These are phyloP conservation scores for Pandemis corylana DNA, from an alignment of 2,888 invertebrate genomes.

Conservation along the genomic window DNA sequence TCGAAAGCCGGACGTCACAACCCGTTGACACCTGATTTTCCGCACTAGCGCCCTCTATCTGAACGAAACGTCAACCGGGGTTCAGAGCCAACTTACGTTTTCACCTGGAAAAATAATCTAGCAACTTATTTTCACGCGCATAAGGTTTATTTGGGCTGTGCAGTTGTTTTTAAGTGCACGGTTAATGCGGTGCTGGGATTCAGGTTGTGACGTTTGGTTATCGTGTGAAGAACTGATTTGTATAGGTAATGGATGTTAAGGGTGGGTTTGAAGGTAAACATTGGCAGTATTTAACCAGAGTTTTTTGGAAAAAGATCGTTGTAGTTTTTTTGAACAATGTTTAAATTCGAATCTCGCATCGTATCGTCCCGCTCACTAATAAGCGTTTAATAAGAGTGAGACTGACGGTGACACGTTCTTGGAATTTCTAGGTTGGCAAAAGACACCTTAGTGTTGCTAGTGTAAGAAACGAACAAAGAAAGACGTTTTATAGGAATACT, in stretches of 20 bases:
- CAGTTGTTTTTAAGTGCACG: conserved; percentile 4
- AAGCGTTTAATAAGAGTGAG: too few species aligned
- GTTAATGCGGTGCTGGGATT: conserved; percentile 40
- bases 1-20: conserved; percentile 50
- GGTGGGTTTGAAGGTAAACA: conserved; percentile 9
- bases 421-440: too few species aligned
- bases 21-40: conserved; percentile 80
- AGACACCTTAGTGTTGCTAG: too few species aligned
- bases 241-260: conserved; percentile 43
- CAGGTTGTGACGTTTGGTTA: conserved; percentile 51
- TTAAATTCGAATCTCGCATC: too few species aligned
- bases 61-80: conserved; percentile 61
- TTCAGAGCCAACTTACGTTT: conserved; percentile 46
- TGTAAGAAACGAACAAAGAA: too few species aligned
- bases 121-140: conserved; percentile 23
- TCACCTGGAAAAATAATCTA: conserved; percentile 1
- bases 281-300: background rate
- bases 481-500: too few species aligned
- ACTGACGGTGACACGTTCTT: too few species aligned
- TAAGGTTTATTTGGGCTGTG: conserved; percentile 36
- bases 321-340: too few species aligned
- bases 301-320: too few species aligned
- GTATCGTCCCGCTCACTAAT: too few species aligned
- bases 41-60: conserved; percentile 63
- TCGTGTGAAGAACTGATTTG: conserved; percentile 54